Evolutionary conservation across 2,113 vertebrate genomes (phyloP).

Genomic region (Lipotes vexillifer): DNA sequence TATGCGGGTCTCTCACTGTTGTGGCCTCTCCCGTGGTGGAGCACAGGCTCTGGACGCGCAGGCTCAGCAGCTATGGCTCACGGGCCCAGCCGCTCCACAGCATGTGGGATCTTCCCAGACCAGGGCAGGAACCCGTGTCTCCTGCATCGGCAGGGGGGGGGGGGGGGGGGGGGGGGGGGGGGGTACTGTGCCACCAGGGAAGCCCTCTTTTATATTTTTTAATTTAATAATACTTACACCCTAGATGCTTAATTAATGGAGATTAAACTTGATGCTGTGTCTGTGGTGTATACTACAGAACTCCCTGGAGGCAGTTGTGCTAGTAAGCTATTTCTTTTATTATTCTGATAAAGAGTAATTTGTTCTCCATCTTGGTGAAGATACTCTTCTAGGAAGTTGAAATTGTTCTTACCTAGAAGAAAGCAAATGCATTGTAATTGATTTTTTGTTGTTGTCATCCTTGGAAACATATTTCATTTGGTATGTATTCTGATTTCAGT

Average conservation of each 20-base stretch:
- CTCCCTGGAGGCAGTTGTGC: not conserved
- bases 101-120: too few species aligned
- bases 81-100: too few species aligned
- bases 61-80: too few species aligned
- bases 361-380: not conserved
- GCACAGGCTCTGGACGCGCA: too few species aligned
- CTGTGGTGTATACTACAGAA: not conserved
- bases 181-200: too few species aligned
- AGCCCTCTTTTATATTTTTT: not conserved
- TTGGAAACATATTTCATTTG: not conserved
- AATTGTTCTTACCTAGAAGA: slow-evolving; percentile 27
- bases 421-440: not conserved
- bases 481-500: not conserved
- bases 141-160: too few species aligned
- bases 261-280: not conserved
- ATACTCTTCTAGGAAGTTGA: slow-evolving; percentile 2
- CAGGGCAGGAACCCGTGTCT: too few species aligned
- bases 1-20: too few species aligned
- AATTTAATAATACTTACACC: not conserved
- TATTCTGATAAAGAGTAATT: not conserved
- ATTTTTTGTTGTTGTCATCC: not conserved
- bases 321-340: not conserved
- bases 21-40: too few species aligned
- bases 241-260: not conserved
- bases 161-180: too few species aligned